Evolutionary conservation across 2,888 invertebrate species (phyloP).

Genomic region (Cosmorhoe ocellata): DNA sequence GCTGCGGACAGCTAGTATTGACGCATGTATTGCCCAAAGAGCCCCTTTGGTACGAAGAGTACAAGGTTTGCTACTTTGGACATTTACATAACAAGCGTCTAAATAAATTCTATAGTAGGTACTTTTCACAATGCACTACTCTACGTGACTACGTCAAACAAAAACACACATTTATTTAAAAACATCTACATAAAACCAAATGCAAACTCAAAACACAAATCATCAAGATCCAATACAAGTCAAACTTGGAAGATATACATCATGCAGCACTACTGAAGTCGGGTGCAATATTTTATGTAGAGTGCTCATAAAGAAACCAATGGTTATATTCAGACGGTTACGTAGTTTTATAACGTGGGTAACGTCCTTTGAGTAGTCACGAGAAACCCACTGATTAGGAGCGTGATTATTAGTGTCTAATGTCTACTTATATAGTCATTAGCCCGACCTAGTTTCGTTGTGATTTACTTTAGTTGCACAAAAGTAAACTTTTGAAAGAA

Average conservation of each 20-base stretch:
- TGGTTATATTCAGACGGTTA: too few relatives aligned
- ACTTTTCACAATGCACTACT: background rate
- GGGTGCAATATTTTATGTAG: background rate
- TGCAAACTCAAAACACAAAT: constrained; percentile 1
- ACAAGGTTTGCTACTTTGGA: constrained; percentile 4
- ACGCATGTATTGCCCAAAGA: constrained; percentile 44
- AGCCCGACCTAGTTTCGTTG: background rate
- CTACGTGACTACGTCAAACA: constrained; percentile 5
- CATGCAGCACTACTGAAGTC: too few relatives aligned
- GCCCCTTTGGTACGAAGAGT: background rate
- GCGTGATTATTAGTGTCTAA: constrained; percentile 1
- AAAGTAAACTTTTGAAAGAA: background rate
- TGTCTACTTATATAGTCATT: background rate
- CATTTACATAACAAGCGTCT: constrained; percentile 18
- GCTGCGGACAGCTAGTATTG: constrained; percentile 71
- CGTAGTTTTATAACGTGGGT: constrained; percentile 3
- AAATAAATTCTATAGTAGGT: constrained; percentile 3
- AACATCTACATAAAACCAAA: too few relatives aligned
- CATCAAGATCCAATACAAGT: constrained; percentile 2
- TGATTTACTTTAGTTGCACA: background rate
- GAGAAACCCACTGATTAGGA: constrained; percentile 5
- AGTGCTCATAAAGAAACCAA: too few relatives aligned
- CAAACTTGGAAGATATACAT: constrained; percentile 2
- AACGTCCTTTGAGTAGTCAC: constrained; percentile 4
- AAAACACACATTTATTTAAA: background rate